Evolutionary conservation across 2,797 vertebrate genomes (phyloP).

Genomic region (Malacoctenus gilli): DNA sequence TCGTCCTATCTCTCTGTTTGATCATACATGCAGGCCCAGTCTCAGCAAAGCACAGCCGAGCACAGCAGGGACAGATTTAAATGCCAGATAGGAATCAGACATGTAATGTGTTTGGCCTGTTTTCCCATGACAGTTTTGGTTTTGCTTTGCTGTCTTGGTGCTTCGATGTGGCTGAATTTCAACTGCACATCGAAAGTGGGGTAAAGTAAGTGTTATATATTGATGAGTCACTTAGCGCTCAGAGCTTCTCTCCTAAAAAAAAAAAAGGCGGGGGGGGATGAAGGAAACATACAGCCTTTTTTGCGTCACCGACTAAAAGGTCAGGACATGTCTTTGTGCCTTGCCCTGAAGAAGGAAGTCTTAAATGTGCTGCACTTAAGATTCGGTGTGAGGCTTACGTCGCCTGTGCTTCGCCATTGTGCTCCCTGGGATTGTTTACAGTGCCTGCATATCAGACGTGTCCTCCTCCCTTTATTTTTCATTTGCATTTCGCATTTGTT

Average conservation of each 20-base stretch:
- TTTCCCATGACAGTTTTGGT: constrained; percentile 3
- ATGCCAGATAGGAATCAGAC: constrained; percentile 55
- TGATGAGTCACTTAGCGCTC: constrained; percentile 33
- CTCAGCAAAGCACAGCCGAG: constrained; percentile 36
- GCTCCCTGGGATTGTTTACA: too few relatives aligned
- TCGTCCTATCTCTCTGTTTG: constrained; percentile 60
- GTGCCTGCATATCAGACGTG: not conserved
- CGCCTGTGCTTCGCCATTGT: not conserved
- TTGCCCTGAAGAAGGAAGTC: not conserved
- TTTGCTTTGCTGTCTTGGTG: constrained; percentile 11
- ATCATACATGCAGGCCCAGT: constrained; percentile 60
- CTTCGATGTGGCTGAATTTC: constrained; percentile 13
- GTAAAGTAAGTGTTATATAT: constrained; percentile 34
- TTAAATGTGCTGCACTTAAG: constrained; percentile 10
- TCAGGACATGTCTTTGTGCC: constrained; percentile 20
- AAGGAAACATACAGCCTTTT: not conserved
- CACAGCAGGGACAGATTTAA: constrained; percentile 47
- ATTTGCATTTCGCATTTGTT: constrained; percentile 28
- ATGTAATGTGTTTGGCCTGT: constrained; percentile 26
- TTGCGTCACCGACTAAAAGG: constrained; percentile 32
- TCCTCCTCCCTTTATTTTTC: constrained; percentile 11
- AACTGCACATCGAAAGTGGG: constrained; percentile 13
- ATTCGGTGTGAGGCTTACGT: not conserved
- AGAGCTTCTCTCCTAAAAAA: constrained; percentile 6
- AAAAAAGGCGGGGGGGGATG: not conserved